Percentiles rank a stretch among this genome's conserved stretches.
These are phyloP conservation scores for Helobdella robusta DNA, from an alignment of 2,888 invertebrate species.

Conservation along the genomic window DNA sequence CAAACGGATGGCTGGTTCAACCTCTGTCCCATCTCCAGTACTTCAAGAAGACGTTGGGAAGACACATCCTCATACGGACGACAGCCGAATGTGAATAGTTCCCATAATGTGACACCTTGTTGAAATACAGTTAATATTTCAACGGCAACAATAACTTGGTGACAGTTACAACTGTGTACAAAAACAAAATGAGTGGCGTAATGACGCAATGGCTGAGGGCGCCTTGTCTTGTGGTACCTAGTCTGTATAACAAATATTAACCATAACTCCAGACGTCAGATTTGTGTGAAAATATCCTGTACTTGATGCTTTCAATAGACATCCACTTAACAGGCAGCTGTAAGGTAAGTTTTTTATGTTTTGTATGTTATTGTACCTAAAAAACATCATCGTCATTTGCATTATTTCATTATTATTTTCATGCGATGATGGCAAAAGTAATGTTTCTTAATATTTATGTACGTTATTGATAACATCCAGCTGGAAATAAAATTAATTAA, in stretches of 20 bases:
- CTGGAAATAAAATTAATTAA: not conserved
- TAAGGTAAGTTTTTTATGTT: not conserved
- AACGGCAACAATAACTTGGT: too few relatives aligned
- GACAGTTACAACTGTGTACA: not conserved
- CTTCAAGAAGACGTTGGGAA: conserved; percentile 80
- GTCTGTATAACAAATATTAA: not conserved
- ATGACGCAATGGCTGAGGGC: not conserved
- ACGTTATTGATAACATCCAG: not conserved
- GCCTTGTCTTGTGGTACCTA: not conserved
- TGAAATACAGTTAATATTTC: not conserved
- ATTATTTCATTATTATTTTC: not conserved
- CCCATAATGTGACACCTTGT: conserved; percentile 84
- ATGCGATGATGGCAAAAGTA: not conserved
- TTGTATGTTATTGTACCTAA: not conserved
- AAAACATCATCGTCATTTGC: not conserved
- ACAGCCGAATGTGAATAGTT: conserved; percentile 85
- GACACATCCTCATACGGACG: conserved; percentile 84
- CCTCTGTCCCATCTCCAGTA: conserved; percentile 84
- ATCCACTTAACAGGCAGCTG: conserved; percentile 61
- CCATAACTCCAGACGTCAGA: conserved; percentile 71
- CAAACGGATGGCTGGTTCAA: conserved; percentile 85
- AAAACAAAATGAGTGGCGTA: not conserved
- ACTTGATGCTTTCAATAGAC: conserved; percentile 88
- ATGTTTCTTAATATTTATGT: not conserved
- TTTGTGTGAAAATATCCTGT: conserved; percentile 89